Percentiles rank a stretch among this genome's conserved stretches.
phyloP scores from a whole-genome alignment of 2,888 invertebrate species.

The Synanthedon tipuliformis region DNA sequence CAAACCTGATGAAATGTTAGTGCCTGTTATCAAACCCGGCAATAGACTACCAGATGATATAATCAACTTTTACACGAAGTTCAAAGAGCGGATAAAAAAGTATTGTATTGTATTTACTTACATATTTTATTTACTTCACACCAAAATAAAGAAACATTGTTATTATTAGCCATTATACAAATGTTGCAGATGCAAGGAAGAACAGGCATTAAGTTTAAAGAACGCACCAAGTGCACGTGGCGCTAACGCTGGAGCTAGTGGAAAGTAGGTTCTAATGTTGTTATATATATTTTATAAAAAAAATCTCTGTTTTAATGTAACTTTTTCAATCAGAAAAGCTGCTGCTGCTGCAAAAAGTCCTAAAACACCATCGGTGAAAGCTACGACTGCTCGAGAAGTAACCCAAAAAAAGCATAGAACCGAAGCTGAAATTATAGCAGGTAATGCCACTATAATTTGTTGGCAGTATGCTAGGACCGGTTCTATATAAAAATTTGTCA shows the following conservation, averaged over 20 bases:
- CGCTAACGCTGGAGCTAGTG: not conserved
- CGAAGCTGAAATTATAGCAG: constrained; percentile 49
- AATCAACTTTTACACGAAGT: constrained; percentile 30
- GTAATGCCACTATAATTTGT: constrained; percentile 13
- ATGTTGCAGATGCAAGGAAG: too few species aligned
- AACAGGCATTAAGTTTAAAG: too few species aligned
- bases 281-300: too few species aligned
- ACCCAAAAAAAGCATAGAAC: constrained; percentile 28
- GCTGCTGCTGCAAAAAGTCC: constrained; percentile 19
- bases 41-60: constrained; percentile 35
- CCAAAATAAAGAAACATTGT: too few species aligned
- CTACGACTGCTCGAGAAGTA: constrained; percentile 14
- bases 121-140: too few species aligned
- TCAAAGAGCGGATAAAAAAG: constrained; percentile 37
- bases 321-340: constrained; percentile 25
- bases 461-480: too few species aligned
- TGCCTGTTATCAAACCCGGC: constrained; percentile 46
- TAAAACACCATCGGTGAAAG: constrained; percentile 17
- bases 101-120: constrained; percentile 9
- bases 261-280: not conserved
- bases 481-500: too few species aligned
- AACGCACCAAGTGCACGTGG: constrained; percentile 7
- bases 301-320: too few species aligned
- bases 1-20: constrained; percentile 52
- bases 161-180: too few species aligned